These are phyloP conservation scores for Heliangelus exortis DNA, from an alignment of 2,797 vertebrate species.

Conservation along the genomic window DNA sequence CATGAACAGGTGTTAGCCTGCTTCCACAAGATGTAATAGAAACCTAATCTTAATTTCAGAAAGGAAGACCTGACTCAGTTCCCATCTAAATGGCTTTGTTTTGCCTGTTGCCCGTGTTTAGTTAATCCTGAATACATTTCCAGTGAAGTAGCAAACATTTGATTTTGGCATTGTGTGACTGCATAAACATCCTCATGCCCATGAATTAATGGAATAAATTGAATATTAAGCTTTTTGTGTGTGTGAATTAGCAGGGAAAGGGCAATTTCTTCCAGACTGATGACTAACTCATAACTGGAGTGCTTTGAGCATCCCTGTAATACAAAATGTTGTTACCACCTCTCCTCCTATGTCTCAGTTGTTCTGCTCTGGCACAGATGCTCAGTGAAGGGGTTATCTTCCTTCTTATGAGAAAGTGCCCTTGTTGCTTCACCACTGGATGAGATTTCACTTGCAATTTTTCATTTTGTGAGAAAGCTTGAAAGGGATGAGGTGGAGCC, in stretches of 20 bases:
- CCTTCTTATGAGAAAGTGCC: background rate
- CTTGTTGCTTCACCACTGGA: background rate
- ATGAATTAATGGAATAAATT: background rate
- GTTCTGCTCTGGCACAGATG: rapidly evolving
- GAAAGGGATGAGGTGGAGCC: background rate
- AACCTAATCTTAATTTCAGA: background rate
- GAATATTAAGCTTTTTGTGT: background rate
- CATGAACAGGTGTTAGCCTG: background rate
- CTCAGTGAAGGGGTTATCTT: background rate
- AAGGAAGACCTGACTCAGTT: background rate
- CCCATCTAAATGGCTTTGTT: background rate
- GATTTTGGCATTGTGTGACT: background rate
- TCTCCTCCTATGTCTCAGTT: background rate
- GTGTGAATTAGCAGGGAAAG: background rate
- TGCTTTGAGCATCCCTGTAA: background rate
- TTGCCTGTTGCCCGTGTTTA: background rate
- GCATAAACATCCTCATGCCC: background rate
- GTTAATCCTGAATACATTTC: background rate
- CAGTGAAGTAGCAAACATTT: background rate
- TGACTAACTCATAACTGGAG: background rate
- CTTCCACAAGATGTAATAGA: background rate
- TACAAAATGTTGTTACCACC: background rate
- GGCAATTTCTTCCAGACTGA: background rate
- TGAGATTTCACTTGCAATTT: background rate
- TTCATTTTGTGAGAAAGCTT: background rate